These are phyloP conservation scores for Scaptomyza flava DNA, from an alignment of 2,888 invertebrate genomes.

Conservation along the genomic window DNA sequence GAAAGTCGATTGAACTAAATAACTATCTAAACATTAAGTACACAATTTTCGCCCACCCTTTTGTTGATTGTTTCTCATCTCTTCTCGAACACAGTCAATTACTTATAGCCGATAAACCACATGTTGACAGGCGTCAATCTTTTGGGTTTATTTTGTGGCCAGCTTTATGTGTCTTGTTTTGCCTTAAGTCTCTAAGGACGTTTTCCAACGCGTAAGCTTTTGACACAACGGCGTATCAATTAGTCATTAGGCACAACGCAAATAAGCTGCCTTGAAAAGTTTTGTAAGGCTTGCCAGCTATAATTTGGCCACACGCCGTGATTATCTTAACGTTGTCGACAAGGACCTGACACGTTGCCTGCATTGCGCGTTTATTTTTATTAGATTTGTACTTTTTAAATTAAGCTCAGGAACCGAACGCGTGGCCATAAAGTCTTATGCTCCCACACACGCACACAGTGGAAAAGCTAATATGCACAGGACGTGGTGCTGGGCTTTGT, in stretches of 20 bases:
- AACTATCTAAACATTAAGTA: too few species aligned
- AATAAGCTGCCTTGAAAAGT: constrained; percentile 38
- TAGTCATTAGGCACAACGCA: constrained; percentile 48
- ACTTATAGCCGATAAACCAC: constrained; percentile 51
- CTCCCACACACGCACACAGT: constrained; percentile 11
- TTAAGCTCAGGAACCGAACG: constrained; percentile 53
- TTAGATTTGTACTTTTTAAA: constrained; percentile 67
- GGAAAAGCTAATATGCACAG: constrained; percentile 7
- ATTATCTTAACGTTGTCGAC: constrained; percentile 9
- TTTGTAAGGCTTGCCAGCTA: constrained; percentile 29
- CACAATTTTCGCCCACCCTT: background rate
- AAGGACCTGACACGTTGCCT: constrained; percentile 27
- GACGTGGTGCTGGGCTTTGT: constrained; percentile 7
- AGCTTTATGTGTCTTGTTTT: constrained; percentile 35
- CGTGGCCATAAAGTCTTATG: constrained; percentile 72
- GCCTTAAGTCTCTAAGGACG: constrained; percentile 16
- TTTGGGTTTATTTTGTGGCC: constrained; percentile 29
- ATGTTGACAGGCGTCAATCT: constrained; percentile 63
- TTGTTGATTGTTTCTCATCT: background rate
- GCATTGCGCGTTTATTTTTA: constrained; percentile 48
- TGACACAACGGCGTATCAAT: constrained; percentile 53
- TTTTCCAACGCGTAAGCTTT: constrained; percentile 23
- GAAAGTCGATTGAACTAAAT: background rate
- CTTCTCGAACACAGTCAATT: constrained; percentile 37
- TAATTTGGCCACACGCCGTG: constrained; percentile 21